These are phyloP conservation scores for Andrena cerasifolii DNA, from an alignment of 1,140 invertebrate genomes.

Conservation along the genomic window DNA sequence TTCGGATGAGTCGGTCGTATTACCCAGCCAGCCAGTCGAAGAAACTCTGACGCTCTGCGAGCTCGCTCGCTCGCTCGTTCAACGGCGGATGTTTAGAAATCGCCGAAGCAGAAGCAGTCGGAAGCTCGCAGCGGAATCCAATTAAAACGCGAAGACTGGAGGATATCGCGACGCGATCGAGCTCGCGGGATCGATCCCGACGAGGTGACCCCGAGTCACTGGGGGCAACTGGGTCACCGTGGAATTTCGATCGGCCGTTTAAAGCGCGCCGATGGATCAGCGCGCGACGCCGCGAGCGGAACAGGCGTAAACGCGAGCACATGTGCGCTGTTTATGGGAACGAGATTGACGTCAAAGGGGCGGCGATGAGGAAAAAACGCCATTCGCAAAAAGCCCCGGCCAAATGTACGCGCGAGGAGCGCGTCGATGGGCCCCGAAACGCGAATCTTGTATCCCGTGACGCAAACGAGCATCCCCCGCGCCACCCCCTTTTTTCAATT, in stretches of 20 bases:
- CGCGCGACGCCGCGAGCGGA: conserved; percentile 1
- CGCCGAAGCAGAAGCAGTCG: no score
- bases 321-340: conserved; percentile 38
- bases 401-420: conserved; percentile 29
- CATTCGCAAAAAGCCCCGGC: conserved; percentile 15
- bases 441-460: conserved; percentile 2
- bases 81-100: no score
- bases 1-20: neutral
- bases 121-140: no score
- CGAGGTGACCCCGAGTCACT: no score
- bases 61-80: no score
- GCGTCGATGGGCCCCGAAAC: conserved; percentile 5
- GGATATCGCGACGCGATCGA: no score
- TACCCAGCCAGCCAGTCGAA: no score
- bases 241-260: conserved; percentile 55
- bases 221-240: conserved; percentile 40
- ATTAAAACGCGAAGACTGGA: neutral
- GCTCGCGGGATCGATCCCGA: neutral
- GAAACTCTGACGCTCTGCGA: no score
- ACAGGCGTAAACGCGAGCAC: conserved; percentile 13
- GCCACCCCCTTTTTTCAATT: neutral
- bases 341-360: conserved; percentile 54
- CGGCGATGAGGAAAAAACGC: neutral
- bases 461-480: neutral
- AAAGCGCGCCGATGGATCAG: conserved; percentile 15